Conservation (phyloP, 2,113 vertebrate genomes). For the Cephalopholis sonnerati region DNA sequence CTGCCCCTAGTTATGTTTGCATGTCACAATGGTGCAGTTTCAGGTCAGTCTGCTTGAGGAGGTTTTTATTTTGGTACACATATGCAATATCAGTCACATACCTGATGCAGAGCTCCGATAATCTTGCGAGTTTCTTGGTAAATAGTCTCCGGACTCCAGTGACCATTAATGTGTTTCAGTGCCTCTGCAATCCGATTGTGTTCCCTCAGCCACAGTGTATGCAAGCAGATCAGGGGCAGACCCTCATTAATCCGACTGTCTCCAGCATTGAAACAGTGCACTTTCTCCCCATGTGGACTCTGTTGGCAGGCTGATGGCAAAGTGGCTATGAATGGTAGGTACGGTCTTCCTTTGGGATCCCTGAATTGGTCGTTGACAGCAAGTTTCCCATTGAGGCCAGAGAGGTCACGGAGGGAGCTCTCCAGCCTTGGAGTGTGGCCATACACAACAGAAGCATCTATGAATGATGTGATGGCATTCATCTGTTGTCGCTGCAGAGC, state of each 20-base stretch:
- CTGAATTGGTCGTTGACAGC: conserved; percentile 81
- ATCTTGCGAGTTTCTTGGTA: conserved; percentile 96
- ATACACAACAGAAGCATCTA: conserved; percentile 94
- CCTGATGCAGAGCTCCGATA: conserved; percentile 95
- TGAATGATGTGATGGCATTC: conserved; percentile 91
- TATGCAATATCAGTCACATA: conserved; percentile 63
- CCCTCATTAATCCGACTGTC: conserved; percentile 92
- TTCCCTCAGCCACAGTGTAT: conserved; percentile 93
- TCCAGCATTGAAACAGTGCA: conserved; percentile 93
- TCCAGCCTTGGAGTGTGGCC: conserved; percentile 83
- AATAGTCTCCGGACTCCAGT: conserved; percentile 88
- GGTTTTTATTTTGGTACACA: neutral
- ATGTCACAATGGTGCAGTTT: neutral
- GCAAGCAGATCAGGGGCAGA: conserved; percentile 86
- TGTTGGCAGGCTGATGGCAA: conserved; percentile 85
- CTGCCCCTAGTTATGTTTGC: no score
- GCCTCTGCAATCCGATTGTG: conserved; percentile 91
- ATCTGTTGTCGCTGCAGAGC: conserved; percentile 89
- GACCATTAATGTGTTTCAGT: conserved; percentile 86
- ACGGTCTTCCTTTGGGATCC: conserved; percentile 82
- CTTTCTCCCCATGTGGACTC: conserved; percentile 55
- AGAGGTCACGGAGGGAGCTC: conserved; percentile 86
- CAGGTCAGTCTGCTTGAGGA: neutral
- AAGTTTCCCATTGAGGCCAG: conserved; percentile 88
- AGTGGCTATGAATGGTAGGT: conserved; percentile 85